Evolutionary conservation across 1,140 invertebrate genomes (phyloP).

Genomic region (Sesamia nonagrioides): DNA sequence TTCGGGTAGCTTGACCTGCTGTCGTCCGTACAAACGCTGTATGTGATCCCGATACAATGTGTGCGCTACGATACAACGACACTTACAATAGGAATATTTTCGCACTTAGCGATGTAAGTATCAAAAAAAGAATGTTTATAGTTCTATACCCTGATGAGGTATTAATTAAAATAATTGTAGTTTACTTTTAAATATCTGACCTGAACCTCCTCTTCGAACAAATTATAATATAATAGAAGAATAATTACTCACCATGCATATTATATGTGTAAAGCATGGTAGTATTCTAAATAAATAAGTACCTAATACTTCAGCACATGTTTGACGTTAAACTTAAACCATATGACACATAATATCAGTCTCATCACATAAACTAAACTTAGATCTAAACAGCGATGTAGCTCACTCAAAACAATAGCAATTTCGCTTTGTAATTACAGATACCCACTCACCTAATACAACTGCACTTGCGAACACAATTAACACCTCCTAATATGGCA

Average conservation of each 20-base stretch:
- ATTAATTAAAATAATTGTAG: too few relatives aligned
- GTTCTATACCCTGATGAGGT: too few relatives aligned
- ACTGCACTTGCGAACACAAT: slow-evolving; percentile 54
- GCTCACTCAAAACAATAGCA: background rate
- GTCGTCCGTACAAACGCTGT: background rate
- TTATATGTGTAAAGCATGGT: background rate
- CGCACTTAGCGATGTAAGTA: background rate
- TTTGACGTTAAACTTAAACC: background rate
- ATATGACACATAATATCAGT: background rate
- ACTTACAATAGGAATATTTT: background rate
- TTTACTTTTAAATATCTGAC: too few relatives aligned
- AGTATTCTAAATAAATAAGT: background rate
- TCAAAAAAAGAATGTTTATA: too few relatives aligned
- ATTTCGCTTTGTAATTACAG: slow-evolving; percentile 15
- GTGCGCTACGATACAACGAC: background rate
- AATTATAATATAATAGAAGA: background rate
- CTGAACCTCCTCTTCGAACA: background rate
- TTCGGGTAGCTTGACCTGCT: too few relatives aligned
- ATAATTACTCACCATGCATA: background rate
- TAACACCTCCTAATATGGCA: slow-evolving; percentile 68
- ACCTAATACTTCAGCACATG: background rate
- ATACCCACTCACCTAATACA: slow-evolving; percentile 62
- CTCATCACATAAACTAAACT: slow-evolving; percentile 1
- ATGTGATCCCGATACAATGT: slow-evolving; percentile 14
- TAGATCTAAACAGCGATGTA: background rate